phyloP scores from a whole-genome alignment of 1,140 invertebrate species.

The Drosophila triauraria region DNA sequence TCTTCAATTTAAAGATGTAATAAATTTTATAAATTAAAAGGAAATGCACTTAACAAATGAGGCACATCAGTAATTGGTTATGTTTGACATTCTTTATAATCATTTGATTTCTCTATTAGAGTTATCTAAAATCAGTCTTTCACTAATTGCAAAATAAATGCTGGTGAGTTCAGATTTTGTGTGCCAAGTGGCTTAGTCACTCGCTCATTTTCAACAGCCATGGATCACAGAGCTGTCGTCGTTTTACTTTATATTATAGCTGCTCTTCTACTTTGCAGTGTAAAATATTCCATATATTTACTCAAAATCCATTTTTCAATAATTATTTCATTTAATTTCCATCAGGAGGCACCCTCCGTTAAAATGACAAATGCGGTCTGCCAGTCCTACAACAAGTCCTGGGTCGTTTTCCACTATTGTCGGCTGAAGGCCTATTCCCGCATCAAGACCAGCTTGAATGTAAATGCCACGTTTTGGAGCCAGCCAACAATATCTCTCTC shows the following conservation, averaged over 20 bases:
- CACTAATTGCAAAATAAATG: not conserved
- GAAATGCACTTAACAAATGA: no score
- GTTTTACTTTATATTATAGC: not conserved
- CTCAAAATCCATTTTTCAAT: not conserved
- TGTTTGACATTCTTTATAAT: not conserved
- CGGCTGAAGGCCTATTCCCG: conserved; percentile 33
- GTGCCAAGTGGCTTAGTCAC: not conserved
- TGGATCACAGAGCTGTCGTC: not conserved
- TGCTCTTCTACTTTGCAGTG: not conserved
- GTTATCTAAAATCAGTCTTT: conserved; percentile 13
- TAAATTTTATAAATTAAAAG: not conserved
- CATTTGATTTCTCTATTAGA: not conserved
- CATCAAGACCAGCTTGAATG: conserved; percentile 26
- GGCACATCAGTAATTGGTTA: no score
- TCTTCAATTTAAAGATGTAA: no score
- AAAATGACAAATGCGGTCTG: conserved; percentile 45
- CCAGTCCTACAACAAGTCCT: conserved; percentile 32
- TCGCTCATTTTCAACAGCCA: not conserved
- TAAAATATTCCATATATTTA: not conserved
- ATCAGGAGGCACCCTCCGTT: conserved; percentile 6
- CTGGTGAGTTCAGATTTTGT: accelerated
- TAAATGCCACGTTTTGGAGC: conserved; percentile 28
- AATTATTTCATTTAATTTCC: not conserved
- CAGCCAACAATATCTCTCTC: conserved; percentile 42
- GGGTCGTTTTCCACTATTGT: conserved; percentile 35